Conservation (phyloP, 2,888 invertebrate species). For the Anoncus sp. region DNA sequence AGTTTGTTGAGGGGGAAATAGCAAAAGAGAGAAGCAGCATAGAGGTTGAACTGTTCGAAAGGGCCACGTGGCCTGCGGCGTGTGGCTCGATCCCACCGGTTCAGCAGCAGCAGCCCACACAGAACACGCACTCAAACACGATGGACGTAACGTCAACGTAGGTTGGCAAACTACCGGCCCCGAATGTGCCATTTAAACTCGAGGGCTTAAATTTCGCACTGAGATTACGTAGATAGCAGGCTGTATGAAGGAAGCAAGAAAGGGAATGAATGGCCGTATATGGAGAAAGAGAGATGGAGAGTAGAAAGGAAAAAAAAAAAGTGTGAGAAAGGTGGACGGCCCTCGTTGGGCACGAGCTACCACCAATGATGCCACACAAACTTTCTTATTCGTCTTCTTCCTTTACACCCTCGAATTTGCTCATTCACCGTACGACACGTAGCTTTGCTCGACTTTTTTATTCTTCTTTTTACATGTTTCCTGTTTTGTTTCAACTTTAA, state of each 20-base stretch:
- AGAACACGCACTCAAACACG: slow-evolving; percentile 45
- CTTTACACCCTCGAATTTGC: slow-evolving; percentile 56
- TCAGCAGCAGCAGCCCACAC: slow-evolving; percentile 36
- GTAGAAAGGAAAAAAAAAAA: slow-evolving; percentile 21
- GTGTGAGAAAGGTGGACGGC: slow-evolving; percentile 43
- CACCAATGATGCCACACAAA: slow-evolving; percentile 55
- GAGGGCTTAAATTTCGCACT: slow-evolving; percentile 60
- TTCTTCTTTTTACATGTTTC: slow-evolving; percentile 34
- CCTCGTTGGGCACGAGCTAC: slow-evolving; percentile 57
- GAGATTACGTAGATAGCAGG: slow-evolving; percentile 58
- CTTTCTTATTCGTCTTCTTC: slow-evolving; percentile 32
- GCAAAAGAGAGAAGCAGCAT: slow-evolving; percentile 44
- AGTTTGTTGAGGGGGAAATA: slow-evolving; percentile 35
- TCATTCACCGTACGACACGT: slow-evolving; percentile 62
- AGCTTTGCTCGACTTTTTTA: slow-evolving; percentile 57
- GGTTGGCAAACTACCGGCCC: slow-evolving; percentile 45
- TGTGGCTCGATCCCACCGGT: slow-evolving; percentile 73
- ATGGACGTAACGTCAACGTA: background rate
- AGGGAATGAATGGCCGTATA: slow-evolving; percentile 42
- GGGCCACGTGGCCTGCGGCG: slow-evolving; percentile 81
- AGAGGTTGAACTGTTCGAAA: slow-evolving; percentile 63
- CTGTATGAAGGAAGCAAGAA: slow-evolving; percentile 44
- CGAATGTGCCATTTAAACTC: slow-evolving; percentile 65
- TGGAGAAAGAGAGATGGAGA: slow-evolving; percentile 21
- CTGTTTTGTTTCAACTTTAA: slow-evolving; percentile 38